Conservation (phyloP, 2,113 vertebrate genomes). For the Vidua chalybeata region DNA sequence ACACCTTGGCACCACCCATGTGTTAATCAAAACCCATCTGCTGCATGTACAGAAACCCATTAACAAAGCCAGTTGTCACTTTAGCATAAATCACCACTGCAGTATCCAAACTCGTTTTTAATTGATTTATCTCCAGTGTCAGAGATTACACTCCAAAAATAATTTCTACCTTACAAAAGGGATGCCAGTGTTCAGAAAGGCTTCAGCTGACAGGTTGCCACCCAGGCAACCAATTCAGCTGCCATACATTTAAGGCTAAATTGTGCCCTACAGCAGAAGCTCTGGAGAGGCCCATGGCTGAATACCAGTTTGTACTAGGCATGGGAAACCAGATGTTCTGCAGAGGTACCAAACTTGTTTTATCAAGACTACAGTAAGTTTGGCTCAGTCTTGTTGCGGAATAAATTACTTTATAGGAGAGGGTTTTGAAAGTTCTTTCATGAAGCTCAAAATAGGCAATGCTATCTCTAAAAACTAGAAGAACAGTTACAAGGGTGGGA, state of each 20-base stretch:
- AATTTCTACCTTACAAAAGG: neutral
- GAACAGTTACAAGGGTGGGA: neutral
- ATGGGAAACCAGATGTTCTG: neutral
- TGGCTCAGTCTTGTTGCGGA: neutral
- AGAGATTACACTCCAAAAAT: neutral
- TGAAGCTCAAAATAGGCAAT: neutral
- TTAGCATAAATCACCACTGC: neutral
- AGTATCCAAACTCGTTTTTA: neutral
- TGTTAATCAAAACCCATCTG: neutral
- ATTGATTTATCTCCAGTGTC: neutral
- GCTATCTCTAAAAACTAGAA: neutral
- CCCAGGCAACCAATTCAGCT: neutral
- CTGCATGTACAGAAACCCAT: neutral
- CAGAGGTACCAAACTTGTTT: neutral
- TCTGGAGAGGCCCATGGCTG: neutral
- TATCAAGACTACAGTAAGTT: neutral
- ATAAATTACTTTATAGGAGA: neutral
- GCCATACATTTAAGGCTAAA: neutral
- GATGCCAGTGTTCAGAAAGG: neutral
- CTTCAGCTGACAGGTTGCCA: neutral
- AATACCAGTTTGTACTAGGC: neutral
- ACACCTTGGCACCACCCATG: accelerated
- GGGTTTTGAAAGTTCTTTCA: neutral
- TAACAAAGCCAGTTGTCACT: neutral
- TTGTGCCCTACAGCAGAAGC: neutral